Evolutionary conservation across 2,888 invertebrate species (phyloP), one percentile per base, ranked within the genome.

Genomic region (Selenia dentaria): DNA sequence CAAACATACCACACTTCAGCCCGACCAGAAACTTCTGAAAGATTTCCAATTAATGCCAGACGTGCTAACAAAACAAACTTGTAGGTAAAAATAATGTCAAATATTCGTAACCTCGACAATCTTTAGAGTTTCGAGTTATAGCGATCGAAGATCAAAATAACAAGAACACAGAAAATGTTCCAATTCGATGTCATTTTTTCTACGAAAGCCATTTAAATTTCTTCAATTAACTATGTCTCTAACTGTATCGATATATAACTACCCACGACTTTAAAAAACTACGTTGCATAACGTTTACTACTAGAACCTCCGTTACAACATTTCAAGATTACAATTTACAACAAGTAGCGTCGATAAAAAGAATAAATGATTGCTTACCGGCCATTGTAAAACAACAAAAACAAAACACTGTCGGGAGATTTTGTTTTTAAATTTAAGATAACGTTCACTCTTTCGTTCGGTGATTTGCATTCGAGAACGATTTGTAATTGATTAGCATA

Each of bases 401-500:
- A 46, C 46, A 46, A 46, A 46, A 46, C 46, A 25, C 28, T 34
- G 32, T 29, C 34, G 29, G 14, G 12, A 28, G 25, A 39, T 39
- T 45, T 16, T 5, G 34, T 35, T 39, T 38, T 44, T 31, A 29
- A 26, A 60, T 58, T 60, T 56, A 33, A 42, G 50, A 39, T 34
- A 22, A 55, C 47, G 48, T 35, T 43, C 52, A 48, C 18, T 39
- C 33, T 33, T 38, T 39, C 44, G 37, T 43, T 54, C 55, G 29
- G 31, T 62, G 58, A 59, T 64, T 67, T 62, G 57, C 60, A 68
- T 71, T 63, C 47, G 38, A 44, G 55, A 67, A 55, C 65, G 53
- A 65, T 70, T 63, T 67, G 57, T 65, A 65, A 67, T 67, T 65
- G 66, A 71, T 69, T 71, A 59, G 61, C 58, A 62, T 45, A 22